Percentiles rank a stretch among this genome's conserved stretches.
These are phyloP conservation scores for Hydropotes inermis DNA, from an alignment of 2,113 vertebrate genomes.

Conservation along the genomic window DNA sequence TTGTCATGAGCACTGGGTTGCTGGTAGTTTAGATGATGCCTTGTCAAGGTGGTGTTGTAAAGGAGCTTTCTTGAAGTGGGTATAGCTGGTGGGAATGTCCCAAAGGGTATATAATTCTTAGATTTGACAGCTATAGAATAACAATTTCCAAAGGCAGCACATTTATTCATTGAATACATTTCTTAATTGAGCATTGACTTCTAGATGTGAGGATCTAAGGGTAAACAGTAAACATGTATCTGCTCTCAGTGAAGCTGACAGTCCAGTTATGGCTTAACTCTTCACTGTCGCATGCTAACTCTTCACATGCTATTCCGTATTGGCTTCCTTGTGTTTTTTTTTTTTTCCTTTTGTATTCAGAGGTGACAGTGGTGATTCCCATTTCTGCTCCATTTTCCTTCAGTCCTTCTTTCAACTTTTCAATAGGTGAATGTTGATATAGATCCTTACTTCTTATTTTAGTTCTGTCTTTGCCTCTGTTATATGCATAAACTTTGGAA, in stretches of 20 bases:
- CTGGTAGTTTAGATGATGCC: background rate
- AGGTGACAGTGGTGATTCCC: background rate
- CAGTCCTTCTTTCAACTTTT: background rate
- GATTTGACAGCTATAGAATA: background rate
- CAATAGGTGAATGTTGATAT: background rate
- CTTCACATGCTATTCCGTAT: fast-evolving
- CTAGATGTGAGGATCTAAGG: background rate
- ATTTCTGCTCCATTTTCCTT: background rate
- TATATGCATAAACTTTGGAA: background rate
- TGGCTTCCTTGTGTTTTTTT: background rate
- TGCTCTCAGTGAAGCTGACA: background rate
- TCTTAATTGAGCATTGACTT: background rate
- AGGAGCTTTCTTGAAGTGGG: background rate
- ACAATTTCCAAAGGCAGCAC: background rate
- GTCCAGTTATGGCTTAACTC: background rate
- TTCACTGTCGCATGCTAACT: background rate
- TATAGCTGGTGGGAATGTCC: background rate
- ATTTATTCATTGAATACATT: background rate
- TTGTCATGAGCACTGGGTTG: background rate
- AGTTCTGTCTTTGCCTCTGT: background rate
- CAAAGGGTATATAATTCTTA: background rate
- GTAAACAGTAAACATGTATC: background rate
- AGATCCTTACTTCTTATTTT: background rate
- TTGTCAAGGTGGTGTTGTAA: background rate
- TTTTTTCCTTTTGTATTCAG: background rate